phyloP scores from a whole-genome alignment of 2,797 vertebrate species.

The Cynopterus sphinx region DNA sequence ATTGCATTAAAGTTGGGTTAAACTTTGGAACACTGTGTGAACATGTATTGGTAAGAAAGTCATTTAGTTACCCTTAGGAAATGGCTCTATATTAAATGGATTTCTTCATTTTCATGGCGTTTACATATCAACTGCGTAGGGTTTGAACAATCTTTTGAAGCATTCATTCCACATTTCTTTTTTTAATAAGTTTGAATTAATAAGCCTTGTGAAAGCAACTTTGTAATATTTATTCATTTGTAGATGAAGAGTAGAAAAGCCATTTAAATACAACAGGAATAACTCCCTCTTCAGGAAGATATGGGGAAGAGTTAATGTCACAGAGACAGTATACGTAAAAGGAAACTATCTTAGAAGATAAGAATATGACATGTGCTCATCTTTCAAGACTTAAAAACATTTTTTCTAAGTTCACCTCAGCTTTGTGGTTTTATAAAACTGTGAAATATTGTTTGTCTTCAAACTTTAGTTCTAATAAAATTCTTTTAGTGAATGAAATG shows the following conservation, averaged over 20 bases:
- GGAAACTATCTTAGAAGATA: neutral
- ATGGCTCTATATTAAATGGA: neutral
- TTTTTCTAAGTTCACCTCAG: neutral
- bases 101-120: slow-evolving; percentile 14
- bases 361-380: neutral
- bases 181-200: neutral
- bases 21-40: neutral
- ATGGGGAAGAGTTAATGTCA: neutral
- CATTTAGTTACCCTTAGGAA: neutral
- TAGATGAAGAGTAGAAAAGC: neutral
- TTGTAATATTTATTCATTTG: neutral
- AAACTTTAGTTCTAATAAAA: neutral
- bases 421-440: neutral
- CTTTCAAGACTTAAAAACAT: neutral
- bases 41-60: neutral
- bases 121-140: neutral
- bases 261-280: neutral
- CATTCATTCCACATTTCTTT: neutral
- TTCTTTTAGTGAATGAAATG: neutral
- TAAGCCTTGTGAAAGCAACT: neutral
- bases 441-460: neutral
- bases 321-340: neutral
- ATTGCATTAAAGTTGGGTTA: neutral
- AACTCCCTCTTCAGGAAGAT: neutral
- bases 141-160: neutral